phyloP scores from a whole-genome alignment of 53 echinoderm and acorn worm species.

The Zoroaster sp. region DNA sequence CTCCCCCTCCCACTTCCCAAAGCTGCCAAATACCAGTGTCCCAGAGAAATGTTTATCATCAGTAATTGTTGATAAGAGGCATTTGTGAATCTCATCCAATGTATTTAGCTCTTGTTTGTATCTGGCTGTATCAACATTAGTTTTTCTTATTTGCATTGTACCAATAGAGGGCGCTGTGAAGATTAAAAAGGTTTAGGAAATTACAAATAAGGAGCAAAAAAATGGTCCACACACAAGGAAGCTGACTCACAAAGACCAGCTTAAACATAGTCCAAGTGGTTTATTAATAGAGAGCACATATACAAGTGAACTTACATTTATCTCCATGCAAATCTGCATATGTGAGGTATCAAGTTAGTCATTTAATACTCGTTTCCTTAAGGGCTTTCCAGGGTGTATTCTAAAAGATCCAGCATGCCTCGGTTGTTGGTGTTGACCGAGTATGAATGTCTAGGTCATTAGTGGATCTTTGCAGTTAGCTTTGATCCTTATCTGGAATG shows the following conservation, averaged over 20 bases:
- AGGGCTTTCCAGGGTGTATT: slow-evolving; percentile 1
- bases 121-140: too few species aligned
- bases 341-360: not conserved
- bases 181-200: not conserved
- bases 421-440: not conserved
- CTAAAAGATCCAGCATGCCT: not conserved
- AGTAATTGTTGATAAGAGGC: too few species aligned
- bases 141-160: not conserved
- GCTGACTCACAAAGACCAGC: not conserved
- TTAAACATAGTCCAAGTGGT: not conserved
- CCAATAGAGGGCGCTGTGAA: not conserved
- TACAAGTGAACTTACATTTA: not conserved
- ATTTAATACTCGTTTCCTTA: slow-evolving; percentile 4
- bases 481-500: not conserved
- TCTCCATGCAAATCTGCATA: not conserved
- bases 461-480: not conserved
- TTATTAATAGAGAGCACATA: slow-evolving; percentile 4
- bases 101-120: too few species aligned
- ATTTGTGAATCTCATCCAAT: too few species aligned
- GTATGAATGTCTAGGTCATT: not conserved
- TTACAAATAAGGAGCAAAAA: not conserved
- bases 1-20: too few species aligned
- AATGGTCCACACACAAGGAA: not conserved
- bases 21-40: too few species aligned
- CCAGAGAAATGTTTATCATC: too few species aligned